Evolutionary conservation across 2,888 invertebrate genomes (phyloP).

Genomic region (Didymodactylos carnosus): DNA sequence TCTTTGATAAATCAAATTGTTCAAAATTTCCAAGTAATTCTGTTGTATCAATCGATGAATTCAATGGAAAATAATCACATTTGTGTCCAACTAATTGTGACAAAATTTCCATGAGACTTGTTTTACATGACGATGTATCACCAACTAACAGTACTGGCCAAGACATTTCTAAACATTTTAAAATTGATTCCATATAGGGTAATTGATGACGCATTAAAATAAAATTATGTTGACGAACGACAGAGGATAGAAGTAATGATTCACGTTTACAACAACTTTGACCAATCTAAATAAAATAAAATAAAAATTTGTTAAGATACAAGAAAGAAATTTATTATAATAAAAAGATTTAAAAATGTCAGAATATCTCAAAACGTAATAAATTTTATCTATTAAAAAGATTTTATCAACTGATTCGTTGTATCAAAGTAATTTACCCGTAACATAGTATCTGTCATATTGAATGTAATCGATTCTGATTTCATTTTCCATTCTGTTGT

Average conservation of each 20-base stretch:
- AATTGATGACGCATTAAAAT: slow-evolving; percentile 31
- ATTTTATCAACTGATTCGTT: too few species aligned
- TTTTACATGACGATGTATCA: slow-evolving; percentile 59
- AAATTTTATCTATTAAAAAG: too few species aligned
- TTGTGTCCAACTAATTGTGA: slow-evolving; percentile 54
- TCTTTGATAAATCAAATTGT: slow-evolving; percentile 46
- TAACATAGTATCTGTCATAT: neutral
- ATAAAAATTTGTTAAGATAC: too few species aligned
- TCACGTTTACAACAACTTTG: slow-evolving; percentile 6
- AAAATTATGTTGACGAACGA: neutral
- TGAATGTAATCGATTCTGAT: neutral
- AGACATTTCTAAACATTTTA: slow-evolving; percentile 54
- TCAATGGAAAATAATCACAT: slow-evolving; percentile 57
- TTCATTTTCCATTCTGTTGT: slow-evolving; percentile 38
- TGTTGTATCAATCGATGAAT: slow-evolving; percentile 76
- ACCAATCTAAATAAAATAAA: slow-evolving; percentile 25
- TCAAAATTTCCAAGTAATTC: slow-evolving; percentile 91
- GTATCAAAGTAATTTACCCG: too few species aligned
- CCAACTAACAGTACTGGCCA: slow-evolving; percentile 72
- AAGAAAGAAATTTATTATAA: too few species aligned
- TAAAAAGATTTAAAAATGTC: too few species aligned
- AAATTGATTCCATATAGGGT: slow-evolving; percentile 52
- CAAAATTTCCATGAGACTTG: slow-evolving; percentile 51
- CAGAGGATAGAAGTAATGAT: neutral
- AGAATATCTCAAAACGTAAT: too few species aligned